These are phyloP conservation scores for Falco rusticolus DNA, from an alignment of 2,797 vertebrate genomes.

Conservation along the genomic window DNA sequence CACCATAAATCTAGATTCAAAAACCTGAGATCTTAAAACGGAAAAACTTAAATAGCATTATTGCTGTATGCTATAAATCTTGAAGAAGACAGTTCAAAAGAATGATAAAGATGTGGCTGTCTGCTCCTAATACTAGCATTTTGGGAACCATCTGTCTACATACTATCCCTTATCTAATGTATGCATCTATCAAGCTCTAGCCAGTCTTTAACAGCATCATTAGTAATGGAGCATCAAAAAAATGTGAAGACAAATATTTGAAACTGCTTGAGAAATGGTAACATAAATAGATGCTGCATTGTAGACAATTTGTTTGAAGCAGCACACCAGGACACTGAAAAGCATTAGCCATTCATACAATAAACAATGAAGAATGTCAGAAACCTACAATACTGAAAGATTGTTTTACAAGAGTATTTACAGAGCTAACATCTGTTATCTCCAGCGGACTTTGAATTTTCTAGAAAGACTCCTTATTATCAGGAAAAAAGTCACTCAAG, in stretches of 20 bases:
- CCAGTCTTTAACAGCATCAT: not conserved
- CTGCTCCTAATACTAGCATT: not conserved
- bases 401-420: not conserved
- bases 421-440: not conserved
- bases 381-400: not conserved
- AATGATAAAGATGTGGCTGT: not conserved
- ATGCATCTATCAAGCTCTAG: not conserved
- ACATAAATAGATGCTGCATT: not conserved
- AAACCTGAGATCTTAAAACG: not conserved
- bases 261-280: not conserved
- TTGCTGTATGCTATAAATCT: not conserved
- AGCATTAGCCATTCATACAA: not conserved
- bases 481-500: not conserved
- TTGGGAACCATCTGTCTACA: not conserved
- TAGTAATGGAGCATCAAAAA: not conserved
- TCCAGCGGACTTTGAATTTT: not conserved
- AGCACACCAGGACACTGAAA: not conserved
- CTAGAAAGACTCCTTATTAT: not conserved
- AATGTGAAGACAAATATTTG: not conserved
- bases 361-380: not conserved
- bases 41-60: not conserved
- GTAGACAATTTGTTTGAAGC: not conserved
- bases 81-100: not conserved
- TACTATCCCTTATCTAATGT: not conserved
- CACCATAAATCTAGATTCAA: not conserved